Base-by-base conservation (phyloP, 2,113 vertebrate species). In the Lophius piscatorius region DNA sequence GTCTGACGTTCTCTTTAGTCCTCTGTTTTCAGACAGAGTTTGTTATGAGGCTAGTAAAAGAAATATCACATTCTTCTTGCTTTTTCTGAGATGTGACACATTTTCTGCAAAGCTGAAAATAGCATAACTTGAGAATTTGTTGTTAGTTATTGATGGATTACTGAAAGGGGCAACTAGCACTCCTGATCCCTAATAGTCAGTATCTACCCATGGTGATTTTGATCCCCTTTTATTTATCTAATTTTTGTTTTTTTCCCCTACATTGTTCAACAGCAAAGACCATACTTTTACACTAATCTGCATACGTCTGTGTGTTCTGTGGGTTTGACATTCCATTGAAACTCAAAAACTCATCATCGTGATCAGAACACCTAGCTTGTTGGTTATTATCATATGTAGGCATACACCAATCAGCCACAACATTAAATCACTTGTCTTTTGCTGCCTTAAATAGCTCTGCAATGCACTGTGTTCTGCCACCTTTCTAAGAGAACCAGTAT, bases 241-340 rank as follows among this genome's bases (percentile, higher is more conserved):
- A 7, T 17, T 38, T 38, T 38, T 5, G 2, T 20, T 21, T 12
- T 10, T 41, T 41, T 21, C 11, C 3, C 9, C 8, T 9, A 33
- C 31, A 3, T 33, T 10, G 31, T 33, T 64, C 24, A 50, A 60
- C 29, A 49, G 39, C 9, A 54, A 29, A 59, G 35, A 6, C 5
- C 26, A 28, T 5, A 28, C 26, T 28, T 1, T 26, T 16, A 52
- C 39, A 41, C 20, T 55, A 10, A 28, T 11, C 33, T 18, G 18
- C 42, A 21, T 28, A 28, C 5, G 26, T 3, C 26, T 28, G 26
- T 28, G 2, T 9, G 9, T 5, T 28, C 26, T 28, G 26, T 28
- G 26, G 9, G 5, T 28, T 3, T 9, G 5, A 28, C 9, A n/a
- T 28, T 3, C 9, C 26, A 28, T 28, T 28, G 45, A 67, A n/a